Evolutionary conservation across 92 coral and sea anemone species (phyloP), one percentile per base, ranked within the genome.

Genomic region (Zoanthus solanderi): DNA sequence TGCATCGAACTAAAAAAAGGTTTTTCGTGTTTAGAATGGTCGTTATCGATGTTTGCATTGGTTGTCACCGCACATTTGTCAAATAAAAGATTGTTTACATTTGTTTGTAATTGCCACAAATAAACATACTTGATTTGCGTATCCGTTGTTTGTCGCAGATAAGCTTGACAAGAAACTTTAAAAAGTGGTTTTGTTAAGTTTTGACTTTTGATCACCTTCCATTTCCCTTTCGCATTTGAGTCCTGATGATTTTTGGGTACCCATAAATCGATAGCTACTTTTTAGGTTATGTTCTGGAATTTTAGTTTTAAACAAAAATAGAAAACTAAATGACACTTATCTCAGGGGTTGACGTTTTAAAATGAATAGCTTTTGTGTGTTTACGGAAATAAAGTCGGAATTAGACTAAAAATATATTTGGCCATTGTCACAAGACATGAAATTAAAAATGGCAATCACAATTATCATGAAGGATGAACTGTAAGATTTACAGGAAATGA

Each of bases 81-180:
- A 81, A 81, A 66, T 60, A 81, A 16, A 8, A 48, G 53, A 81
- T 46, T 80, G 73, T 69, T 65, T 65, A 61, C 13, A n/a, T 65
- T 81, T 71, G 74, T 81, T 80, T 80, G 44, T 23, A 37, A 28
- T 65, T 80, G 42, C 34, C 45, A 65, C 28, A 18, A 15, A 16
- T 44, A 23, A 47, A 15, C 32, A 44, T 28, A n/a, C 44, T 73
- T 47, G 74, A 28, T 75, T 44, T 12, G 67, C 58, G 28, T 17
- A 28, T 32, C 6, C 44, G 18, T 28, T 47, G 48, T 23, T 77
- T 5, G 65, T 53, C 8, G 52, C 5, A 50, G 66, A 53, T 76
- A 77, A 56, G 42, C 46, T 52, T 23, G 60, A 50, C 34, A 17
- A 18, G 42, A 34, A 12, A 10, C 15, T 28, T 10, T n/a, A 8